These are phyloP conservation scores for Apamea crenata DNA, from an alignment of 2,888 invertebrate genomes.

Conservation along the genomic window DNA sequence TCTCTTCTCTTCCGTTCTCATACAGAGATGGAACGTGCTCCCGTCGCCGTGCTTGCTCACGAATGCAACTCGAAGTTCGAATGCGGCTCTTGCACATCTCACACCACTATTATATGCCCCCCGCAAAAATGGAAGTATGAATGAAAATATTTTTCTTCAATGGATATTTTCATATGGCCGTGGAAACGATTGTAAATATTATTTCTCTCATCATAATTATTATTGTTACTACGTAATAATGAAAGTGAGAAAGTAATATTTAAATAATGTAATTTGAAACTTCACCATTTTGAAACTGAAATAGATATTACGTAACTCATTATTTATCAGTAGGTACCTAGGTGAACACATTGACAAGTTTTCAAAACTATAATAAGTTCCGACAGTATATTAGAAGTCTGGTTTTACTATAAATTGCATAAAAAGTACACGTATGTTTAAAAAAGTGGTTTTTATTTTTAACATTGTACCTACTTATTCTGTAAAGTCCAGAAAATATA, in stretches of 20 bases:
- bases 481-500: background rate
- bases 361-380: too few relatives aligned
- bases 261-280: background rate
- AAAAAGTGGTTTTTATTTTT: background rate
- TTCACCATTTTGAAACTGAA: background rate
- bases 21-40: too few relatives aligned
- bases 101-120: background rate
- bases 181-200: slow-evolving; percentile 27
- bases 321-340: background rate
- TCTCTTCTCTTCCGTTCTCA: background rate
- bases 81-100: background rate
- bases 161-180: background rate
- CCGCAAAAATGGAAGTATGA: background rate
- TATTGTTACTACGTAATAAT: background rate
- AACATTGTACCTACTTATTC: background rate
- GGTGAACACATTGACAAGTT: too few relatives aligned
- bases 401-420: background rate
- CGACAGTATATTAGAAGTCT: slow-evolving; percentile 1
- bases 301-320: background rate
- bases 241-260: background rate
- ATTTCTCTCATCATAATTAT: slow-evolving; percentile 8
- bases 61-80: background rate
- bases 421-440: background rate
- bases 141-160: slow-evolving; percentile 30
- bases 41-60: background rate